phyloP scores from a whole-genome alignment of 2,888 invertebrate genomes.

The Odontomyia ornata region DNA sequence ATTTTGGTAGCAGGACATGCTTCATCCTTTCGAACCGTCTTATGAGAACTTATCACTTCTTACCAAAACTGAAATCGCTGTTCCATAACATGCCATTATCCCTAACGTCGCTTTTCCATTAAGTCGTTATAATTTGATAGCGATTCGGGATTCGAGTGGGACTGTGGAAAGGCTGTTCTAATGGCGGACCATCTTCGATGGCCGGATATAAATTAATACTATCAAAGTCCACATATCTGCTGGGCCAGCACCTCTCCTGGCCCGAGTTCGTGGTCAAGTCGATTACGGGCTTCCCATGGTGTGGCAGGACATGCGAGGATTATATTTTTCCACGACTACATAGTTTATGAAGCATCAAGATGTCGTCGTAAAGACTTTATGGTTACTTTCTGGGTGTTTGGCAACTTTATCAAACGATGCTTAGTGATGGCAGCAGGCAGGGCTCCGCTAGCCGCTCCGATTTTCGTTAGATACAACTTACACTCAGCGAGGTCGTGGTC shows the following conservation, averaged over 20 bases:
- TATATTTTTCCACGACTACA: constrained; percentile 20
- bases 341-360: constrained; percentile 22
- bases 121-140: background rate
- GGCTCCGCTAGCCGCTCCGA: background rate
- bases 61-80: too few species aligned
- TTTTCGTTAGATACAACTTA: background rate
- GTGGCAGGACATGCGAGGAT: background rate
- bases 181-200: background rate
- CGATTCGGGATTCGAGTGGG: constrained; percentile 10
- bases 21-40: too few species aligned
- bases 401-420: constrained; percentile 12
- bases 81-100: background rate
- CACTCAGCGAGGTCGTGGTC: background rate
- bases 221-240: constrained; percentile 17
- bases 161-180: background rate
- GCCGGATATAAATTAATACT: constrained; percentile 20
- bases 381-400: background rate
- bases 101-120: background rate
- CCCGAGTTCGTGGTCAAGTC: constrained; percentile 6
- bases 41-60: too few species aligned
- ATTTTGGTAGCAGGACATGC: too few species aligned
- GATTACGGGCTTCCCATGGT: constrained; percentile 6
- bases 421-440: background rate
- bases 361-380: constrained; percentile 23
- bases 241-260: constrained; percentile 8